Conservation (phyloP, 2,113 vertebrate species). For the Petrocephalus zakoni region DNA sequence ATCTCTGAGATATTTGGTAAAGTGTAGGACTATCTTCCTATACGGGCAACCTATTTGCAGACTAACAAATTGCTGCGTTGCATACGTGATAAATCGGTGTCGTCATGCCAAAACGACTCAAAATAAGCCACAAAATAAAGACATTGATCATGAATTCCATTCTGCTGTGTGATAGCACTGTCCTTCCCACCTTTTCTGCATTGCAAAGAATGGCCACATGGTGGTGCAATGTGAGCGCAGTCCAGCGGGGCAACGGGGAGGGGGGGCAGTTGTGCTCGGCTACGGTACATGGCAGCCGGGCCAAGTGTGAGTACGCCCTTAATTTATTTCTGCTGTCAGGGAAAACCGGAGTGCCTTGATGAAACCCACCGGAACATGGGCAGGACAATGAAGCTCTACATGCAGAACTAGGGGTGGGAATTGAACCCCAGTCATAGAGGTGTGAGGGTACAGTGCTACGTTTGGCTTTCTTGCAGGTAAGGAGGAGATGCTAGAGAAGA, state of each 20-base stretch:
- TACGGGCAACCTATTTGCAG: too few relatives aligned
- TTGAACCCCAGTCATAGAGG: background rate
- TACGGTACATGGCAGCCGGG: too few relatives aligned
- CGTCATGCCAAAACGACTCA: background rate
- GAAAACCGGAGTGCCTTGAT: background rate
- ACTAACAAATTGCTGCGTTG: background rate
- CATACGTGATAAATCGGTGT: background rate
- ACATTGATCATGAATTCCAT: background rate
- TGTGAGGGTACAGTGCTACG: background rate
- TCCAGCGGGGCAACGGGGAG: background rate
- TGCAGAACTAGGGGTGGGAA: background rate
- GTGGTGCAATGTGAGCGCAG: background rate
- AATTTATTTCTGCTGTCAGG: background rate
- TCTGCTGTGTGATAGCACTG: background rate
- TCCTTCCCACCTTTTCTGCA: background rate
- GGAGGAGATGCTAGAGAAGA: constrained; percentile 84
- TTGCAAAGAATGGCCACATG: background rate
- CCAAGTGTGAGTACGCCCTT: background rate
- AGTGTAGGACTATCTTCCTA: background rate
- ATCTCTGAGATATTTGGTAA: background rate
- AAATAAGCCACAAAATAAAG: too few relatives aligned
- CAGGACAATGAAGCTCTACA: background rate
- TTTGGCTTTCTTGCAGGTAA: constrained; percentile 69
- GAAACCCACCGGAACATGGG: background rate
- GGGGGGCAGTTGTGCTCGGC: background rate